Conservation (phyloP, 2,888 invertebrate species). For the Boloria selene region DNA sequence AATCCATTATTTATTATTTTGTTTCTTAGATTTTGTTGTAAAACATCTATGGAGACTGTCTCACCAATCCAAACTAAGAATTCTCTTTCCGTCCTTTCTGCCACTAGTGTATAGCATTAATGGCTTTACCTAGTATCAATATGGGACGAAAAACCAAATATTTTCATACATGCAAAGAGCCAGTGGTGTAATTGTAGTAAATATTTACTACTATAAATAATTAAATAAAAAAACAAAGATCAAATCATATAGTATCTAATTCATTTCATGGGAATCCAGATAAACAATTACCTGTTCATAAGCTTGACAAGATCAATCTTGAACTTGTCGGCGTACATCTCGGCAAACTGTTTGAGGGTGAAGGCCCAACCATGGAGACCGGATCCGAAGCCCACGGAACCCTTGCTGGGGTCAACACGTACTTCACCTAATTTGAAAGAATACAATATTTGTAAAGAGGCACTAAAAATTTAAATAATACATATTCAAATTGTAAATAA, state of each 20-base stretch:
- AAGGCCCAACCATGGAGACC: conserved; percentile 99
- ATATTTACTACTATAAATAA: too few species aligned
- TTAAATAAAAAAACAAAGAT: too few species aligned
- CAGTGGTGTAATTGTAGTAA: too few species aligned
- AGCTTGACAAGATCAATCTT: conserved; percentile 98
- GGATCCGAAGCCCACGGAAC: conserved; percentile 99
- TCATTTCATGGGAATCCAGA: neutral
- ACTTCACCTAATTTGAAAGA: conserved; percentile 86
- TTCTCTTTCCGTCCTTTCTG: conserved; percentile 71
- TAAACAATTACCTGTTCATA: conserved; percentile 88
- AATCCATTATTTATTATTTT: conserved; percentile 32
- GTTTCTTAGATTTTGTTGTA: conserved; percentile 60
- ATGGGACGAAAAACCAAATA: conserved; percentile 54
- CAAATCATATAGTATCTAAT: too few species aligned
- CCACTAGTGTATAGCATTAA: conserved; percentile 70
- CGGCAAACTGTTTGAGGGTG: conserved; percentile 99
- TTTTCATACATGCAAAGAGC: neutral
- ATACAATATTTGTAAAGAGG: neutral
- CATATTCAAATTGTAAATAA: too few species aligned
- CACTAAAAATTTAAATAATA: too few species aligned
- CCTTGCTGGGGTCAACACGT: conserved; percentile 98
- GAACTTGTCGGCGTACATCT: conserved; percentile 99
- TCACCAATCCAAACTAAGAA: conserved; percentile 56
- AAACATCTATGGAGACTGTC: conserved; percentile 50
- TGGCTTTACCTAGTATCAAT: conserved; percentile 71